Base-by-base conservation (phyloP, 1,140 invertebrate species). In the Pollicipes pollicipes region DNA sequence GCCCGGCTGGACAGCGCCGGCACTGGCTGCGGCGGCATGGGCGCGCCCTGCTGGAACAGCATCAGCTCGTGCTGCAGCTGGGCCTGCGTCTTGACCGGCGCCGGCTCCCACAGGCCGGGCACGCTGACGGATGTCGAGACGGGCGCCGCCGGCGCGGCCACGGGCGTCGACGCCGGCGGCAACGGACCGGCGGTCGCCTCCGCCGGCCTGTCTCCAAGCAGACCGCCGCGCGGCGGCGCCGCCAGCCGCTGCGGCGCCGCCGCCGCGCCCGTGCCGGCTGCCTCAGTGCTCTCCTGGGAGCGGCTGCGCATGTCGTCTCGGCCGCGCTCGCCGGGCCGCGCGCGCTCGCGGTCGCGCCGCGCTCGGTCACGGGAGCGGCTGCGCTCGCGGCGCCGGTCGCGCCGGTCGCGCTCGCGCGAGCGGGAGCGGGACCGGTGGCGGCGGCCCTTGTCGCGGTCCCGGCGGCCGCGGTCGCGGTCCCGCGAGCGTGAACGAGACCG, bases 91-190 rank as follows among this genome's bases (percentile, higher is more conserved):
- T 21, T 58, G 45, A 58, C 13, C 45, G 6, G 45, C 45, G 17
- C 45, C 45, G 45, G 10, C 10, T 58, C 45, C 45, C 45, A 58
- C 13, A 10, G 45, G 45, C 21, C 24, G 13, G 45, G 45, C 45
- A 21, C 13, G 45, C 2, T 17, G 45, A 21, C 45, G 13, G 45
- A 21, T 21, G 45, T 58, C 10, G 45, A 17, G 6, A 58, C 17
- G 45, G 17, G 21, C 45, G 45, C 2, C 45, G 45, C 21, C 45
- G 45, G 45, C 6, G 45, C 24, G 45, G 35, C 6, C 6, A 66
- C 83, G 82, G 0, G 92, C 81, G 73, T 88, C 85, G 21, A 92
- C 82, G 35, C 6, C 13, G 45, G 13, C 45, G 45, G 13, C 45
- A 29, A 1, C 64, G n/a, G 64, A 3, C 10, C 8, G 8, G 2